Conservation (phyloP, 2,113 vertebrate genomes). For the Podarcis cretensis region DNA sequence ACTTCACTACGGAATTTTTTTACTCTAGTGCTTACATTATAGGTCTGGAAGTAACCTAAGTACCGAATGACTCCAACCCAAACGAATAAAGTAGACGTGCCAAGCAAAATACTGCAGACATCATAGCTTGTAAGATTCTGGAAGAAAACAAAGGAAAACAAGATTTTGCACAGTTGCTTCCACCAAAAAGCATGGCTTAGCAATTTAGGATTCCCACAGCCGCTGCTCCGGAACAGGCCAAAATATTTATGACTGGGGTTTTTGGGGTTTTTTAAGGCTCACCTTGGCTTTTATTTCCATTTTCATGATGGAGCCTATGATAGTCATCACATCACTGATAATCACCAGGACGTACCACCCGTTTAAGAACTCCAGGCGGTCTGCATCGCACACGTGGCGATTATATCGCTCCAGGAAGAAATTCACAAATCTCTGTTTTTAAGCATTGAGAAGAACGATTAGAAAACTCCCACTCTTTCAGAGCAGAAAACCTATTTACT, state of each 20-base stretch:
- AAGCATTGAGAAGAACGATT: slow-evolving; percentile 48
- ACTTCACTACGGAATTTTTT: neutral
- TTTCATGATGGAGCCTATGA: slow-evolving; percentile 92
- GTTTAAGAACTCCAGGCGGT: slow-evolving; percentile 89
- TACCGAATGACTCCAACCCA: slow-evolving; percentile 97
- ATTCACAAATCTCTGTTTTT: slow-evolving; percentile 86
- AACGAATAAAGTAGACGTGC: slow-evolving; percentile 91
- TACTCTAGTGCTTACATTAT: slow-evolving; percentile 85
- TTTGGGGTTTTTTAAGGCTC: slow-evolving; percentile 25
- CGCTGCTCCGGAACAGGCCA: neutral
- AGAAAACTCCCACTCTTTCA: slow-evolving; percentile 25
- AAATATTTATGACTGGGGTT: neutral
- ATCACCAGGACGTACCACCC: slow-evolving; percentile 96
- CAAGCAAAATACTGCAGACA: slow-evolving; percentile 95
- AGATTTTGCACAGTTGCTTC: neutral
- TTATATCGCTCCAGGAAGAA: slow-evolving; percentile 86
- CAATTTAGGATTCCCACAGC: neutral
- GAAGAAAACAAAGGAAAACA: slow-evolving; percentile 1
- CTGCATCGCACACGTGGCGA: slow-evolving; percentile 79
- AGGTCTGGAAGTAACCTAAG: slow-evolving; percentile 95
- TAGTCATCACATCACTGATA: slow-evolving; percentile 90
- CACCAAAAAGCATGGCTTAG: neutral
- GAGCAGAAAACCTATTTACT: slow-evolving; percentile 1
- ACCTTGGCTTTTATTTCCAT: slow-evolving; percentile 99
- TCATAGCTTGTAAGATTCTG: slow-evolving; percentile 93